These are phyloP conservation scores for Dione juno DNA, from an alignment of 2,888 invertebrate species.

Conservation along the genomic window DNA sequence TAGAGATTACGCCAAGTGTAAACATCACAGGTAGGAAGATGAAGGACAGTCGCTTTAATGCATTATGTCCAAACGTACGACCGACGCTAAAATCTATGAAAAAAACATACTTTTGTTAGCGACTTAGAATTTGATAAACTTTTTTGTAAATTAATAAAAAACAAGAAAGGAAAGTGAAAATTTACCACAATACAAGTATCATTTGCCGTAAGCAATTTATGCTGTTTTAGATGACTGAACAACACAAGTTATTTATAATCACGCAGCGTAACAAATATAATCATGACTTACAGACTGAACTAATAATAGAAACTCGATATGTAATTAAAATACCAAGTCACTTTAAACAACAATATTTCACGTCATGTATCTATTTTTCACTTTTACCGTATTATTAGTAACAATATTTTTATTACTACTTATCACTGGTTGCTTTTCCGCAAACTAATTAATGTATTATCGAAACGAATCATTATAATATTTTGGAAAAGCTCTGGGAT, in stretches of 20 bases:
- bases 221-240: constrained; percentile 27
- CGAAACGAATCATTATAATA: neutral
- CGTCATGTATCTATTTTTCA: neutral
- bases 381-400: neutral
- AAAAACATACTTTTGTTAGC: neutral
- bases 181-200: constrained; percentile 5
- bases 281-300: neutral
- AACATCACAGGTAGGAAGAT: constrained; percentile 89
- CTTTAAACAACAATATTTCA: neutral
- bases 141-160: constrained; percentile 5
- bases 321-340: constrained; percentile 4
- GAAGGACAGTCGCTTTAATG: constrained; percentile 87
- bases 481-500: neutral
- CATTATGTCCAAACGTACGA: constrained; percentile 89
- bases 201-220: constrained; percentile 19
- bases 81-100: constrained; percentile 69
- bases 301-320: neutral
- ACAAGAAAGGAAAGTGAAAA: constrained; percentile 13
- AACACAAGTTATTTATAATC: constrained; percentile 17
- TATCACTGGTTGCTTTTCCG: neutral
- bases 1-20: constrained; percentile 89
- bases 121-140: neutral
- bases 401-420: neutral
- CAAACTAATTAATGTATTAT: neutral
- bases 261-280: constrained; percentile 31